These are phyloP conservation scores for Myotis daubentonii DNA, from an alignment of 2,797 vertebrate species.

Conservation along the genomic window DNA sequence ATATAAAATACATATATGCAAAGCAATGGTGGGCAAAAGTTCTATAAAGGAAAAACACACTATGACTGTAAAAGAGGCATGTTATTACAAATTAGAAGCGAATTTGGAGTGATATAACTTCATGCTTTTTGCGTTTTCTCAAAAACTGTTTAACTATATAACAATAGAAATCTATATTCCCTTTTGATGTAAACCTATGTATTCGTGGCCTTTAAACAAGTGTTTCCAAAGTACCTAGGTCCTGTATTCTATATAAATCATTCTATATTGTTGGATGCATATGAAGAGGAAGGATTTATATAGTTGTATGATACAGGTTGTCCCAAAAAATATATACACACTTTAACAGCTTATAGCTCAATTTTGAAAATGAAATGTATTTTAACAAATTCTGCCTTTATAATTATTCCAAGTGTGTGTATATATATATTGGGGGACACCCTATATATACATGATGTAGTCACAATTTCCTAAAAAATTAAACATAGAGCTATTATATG, in stretches of 20 bases:
- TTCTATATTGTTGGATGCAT: not conserved
- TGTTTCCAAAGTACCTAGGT: not conserved
- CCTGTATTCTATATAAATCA: not conserved
- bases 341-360: too few relatives aligned
- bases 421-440: too few relatives aligned
- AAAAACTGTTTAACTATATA: not conserved
- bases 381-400: too few relatives aligned
- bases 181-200: not conserved
- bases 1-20: not conserved
- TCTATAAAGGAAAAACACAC: not conserved
- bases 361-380: too few relatives aligned
- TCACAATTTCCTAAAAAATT: not conserved
- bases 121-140: not conserved
- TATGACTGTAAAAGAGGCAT: not conserved
- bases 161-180: not conserved
- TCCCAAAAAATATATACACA: too few relatives aligned
- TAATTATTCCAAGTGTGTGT: too few relatives aligned
- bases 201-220: not conserved
- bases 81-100: not conserved
- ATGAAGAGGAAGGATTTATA: not conserved
- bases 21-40: not conserved
- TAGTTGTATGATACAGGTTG: too few relatives aligned
- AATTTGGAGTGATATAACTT: not conserved
- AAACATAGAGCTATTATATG: not conserved
- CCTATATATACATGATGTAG: not conserved